phyloP scores from a whole-genome alignment of 2,797 vertebrate species.

The Darevskia mixta region DNA sequence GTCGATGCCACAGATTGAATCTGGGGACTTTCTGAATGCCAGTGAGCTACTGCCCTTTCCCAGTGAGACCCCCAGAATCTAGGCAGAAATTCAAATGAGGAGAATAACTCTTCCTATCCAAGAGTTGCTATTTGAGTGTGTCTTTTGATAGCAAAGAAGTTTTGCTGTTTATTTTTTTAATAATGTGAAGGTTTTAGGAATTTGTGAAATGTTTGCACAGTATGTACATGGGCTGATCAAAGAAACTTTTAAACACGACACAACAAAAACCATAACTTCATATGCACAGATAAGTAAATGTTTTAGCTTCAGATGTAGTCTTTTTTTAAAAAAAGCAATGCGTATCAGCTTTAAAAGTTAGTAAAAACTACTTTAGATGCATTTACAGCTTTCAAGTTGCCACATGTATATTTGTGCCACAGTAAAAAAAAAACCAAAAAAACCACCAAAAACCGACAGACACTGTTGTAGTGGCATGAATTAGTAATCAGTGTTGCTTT shows the following conservation, averaged over 20 bases:
- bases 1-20: too few relatives aligned
- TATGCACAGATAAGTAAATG: background rate
- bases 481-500: slow-evolving; percentile 71
- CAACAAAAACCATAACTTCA: background rate
- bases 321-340: background rate
- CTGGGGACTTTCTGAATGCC: too few relatives aligned
- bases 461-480: slow-evolving; percentile 52
- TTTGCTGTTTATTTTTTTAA: background rate
- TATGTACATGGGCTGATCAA: background rate
- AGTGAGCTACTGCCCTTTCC: too few relatives aligned
- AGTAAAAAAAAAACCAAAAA: background rate
- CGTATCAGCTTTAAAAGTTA: slow-evolving; percentile 58
- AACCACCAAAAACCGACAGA: background rate
- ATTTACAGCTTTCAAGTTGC: slow-evolving; percentile 26
- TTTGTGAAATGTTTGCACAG: background rate
- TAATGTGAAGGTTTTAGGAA: background rate
- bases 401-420: background rate
- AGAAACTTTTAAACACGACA: background rate
- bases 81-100: background rate
- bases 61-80: background rate
- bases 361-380: background rate
- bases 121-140: background rate
- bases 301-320: background rate
- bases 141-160: background rate
- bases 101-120: too few relatives aligned